Evolutionary conservation across 2,113 vertebrate genomes (phyloP), one percentile per base, ranked within the genome.

Genomic region (Ovibos moschatus): DNA sequence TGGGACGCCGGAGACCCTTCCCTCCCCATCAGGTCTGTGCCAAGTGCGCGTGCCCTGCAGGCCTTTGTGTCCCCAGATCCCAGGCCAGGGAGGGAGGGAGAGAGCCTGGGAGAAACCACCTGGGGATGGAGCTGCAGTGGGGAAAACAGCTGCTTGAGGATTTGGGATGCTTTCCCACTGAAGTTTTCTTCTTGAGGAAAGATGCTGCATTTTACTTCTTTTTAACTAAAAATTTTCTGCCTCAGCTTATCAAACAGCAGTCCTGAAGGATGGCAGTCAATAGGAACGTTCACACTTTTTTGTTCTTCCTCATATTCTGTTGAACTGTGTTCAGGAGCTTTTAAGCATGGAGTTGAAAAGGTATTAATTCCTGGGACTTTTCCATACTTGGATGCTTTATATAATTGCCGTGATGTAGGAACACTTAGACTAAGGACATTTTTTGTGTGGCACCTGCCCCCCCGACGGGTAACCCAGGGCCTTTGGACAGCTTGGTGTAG

Each of bases 1-100:
- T 99, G 99, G 99, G 99, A 99, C 0, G 99, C 99, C 0, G 99
- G 99, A 5, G 99, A 99, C 98, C 99, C 99, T 84, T 99, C 99
- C 0, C 99, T 99, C 47, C 99, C 99, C 78, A 99, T 99, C 99
- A 99, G 99, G 99, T 99, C 97, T 0, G 97, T 98, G 58, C 0
- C 36, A 0, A 5, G 55, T 13, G 36, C 6, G 8, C 0, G 1
- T 47, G 64, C 53, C 78, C 30, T 0, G 6, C n/a, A 0, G 30
- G 40, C 33, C 25, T 16, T 11, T 3, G 28, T 7, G 8, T 40
- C n/a, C 55, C 82, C 86, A 78, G 14, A 28, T 47, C 50, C 67
- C 25, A 55, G 96, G 86, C 47, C 47, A 11, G 76, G 27, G 33
- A 23, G 0, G 27, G 47, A 7, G 60, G 27, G 50, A 30, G 58